A percentile compares a stretch with the other conserved stretches of the same genome.
These are phyloP conservation scores for Drosophila mulleri DNA, from an alignment of 2,888 invertebrate species.

Conservation along the genomic window DNA sequence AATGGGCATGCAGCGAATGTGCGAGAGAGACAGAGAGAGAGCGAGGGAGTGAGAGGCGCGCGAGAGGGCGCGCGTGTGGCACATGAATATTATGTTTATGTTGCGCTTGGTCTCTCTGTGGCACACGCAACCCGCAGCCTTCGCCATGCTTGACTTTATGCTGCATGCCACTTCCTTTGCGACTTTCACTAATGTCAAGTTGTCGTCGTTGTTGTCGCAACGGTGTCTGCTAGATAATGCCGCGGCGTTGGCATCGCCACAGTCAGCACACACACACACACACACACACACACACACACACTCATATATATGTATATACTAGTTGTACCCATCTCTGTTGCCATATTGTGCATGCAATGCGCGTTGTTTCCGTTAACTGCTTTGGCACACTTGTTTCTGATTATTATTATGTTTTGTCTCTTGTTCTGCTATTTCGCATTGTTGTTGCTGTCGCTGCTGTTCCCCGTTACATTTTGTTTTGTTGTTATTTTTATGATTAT, in stretches of 20 bases:
- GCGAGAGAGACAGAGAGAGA: conserved; percentile 36
- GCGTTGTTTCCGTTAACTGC: conserved; percentile 82
- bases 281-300: background rate
- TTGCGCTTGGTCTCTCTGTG: conserved; percentile 42
- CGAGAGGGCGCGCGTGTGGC: conserved; percentile 60
- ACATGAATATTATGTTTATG: conserved; percentile 80
- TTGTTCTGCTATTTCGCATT: conserved; percentile 70
- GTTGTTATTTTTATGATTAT: conserved; percentile 58
- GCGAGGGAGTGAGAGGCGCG: no score
- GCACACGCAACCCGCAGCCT: conserved; percentile 6
- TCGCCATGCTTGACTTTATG: conserved; percentile 55
- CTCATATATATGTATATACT: background rate
- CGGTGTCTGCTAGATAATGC: conserved; percentile 79
- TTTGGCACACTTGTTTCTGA: conserved; percentile 82
- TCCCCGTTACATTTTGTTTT: conserved; percentile 52
- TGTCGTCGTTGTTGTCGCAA: conserved; percentile 70
- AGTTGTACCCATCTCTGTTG: conserved; percentile 54
- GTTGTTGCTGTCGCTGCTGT: conserved; percentile 25
- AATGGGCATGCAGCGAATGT: conserved; percentile 10
- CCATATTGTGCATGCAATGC: conserved; percentile 81
- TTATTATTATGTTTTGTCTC: conserved; percentile 78
- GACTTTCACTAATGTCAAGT: conserved; percentile 80
- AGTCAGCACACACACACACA: conserved; percentile 15
- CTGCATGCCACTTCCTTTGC: conserved; percentile 78
- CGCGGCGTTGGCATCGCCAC: conserved; percentile 51